Base-by-base conservation (phyloP, 1,140 invertebrate genomes). In the Halictus rubicundus region DNA sequence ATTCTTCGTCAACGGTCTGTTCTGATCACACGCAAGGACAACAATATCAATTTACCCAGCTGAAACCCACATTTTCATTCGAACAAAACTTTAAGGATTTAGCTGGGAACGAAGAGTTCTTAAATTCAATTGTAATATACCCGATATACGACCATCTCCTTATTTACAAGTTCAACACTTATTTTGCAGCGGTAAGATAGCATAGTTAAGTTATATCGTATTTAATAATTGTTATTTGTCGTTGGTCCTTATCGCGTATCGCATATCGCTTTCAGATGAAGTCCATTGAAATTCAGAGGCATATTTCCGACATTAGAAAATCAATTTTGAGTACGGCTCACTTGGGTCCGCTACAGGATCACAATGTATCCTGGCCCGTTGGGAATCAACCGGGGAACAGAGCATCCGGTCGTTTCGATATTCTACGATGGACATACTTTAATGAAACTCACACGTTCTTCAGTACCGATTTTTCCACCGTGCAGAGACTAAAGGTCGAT, bases 401-500 rank as follows among this genome's bases (percentile, higher is more conserved):
- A 78, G 95, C 97, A 10, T 93, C 94, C 25, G 96, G 95, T 82
- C 95, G 98, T 77, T 98, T 98, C 94, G 97, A 98, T 93, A 94
- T 98, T 71, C 93, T 97, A 27, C 95, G 94, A 37, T 98, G 97
- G 96, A 95, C 96, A 32, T 96, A 96, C 89, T 97, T 99, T 88
- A 98, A 98, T 89, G 93, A 93, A 60, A 96, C 96, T n/a, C 96
- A 98, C 90, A 94, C 96, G 25, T 97, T 96, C 89, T 94, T 96
- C 87, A 94, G 95, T 9, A 95, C 95, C 88, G 96, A 97, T 87
- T 95, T 95, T 87, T 92, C 93, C 57, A 95, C 94, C 65, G 87
- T 96, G 2, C 92, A 93, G 63, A 88, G 93, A 63, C 92, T 96
- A 27, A 93, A 91, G 88, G 94, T 94, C 76, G 94, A 95, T 25